phyloP scores from a whole-genome alignment of 2,113 vertebrate species.

The Prionailurus viverrinus region DNA sequence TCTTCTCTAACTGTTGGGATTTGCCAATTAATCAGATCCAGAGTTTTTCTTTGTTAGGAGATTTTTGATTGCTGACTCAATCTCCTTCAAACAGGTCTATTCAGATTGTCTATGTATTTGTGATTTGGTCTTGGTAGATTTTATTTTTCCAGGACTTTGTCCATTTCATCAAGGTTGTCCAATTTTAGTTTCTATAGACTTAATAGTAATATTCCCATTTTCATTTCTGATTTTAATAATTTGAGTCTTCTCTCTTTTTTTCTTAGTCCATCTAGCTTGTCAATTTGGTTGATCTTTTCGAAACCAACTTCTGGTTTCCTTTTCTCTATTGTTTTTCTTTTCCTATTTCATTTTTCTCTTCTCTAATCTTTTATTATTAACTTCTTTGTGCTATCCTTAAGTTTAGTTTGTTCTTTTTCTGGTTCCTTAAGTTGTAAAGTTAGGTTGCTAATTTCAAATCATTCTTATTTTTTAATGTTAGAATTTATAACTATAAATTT shows the following conservation, averaged over 20 bases:
- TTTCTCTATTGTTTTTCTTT: not conserved
- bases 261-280: not conserved
- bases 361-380: constrained; percentile 5
- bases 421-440: not conserved
- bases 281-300: not conserved
- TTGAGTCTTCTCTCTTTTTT: not conserved
- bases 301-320: not conserved
- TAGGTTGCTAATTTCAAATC: not conserved
- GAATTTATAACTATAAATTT: not conserved
- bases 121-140: not conserved
- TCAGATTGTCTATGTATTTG: not conserved
- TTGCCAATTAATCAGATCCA: not conserved
- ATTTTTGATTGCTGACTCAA: not conserved
- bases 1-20: not conserved
- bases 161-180: not conserved
- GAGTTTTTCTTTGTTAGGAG: not conserved
- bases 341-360: not conserved
- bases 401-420: not conserved
- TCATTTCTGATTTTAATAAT: constrained; percentile 1
- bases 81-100: not conserved
- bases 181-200: not conserved
- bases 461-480: not conserved
- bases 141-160: not conserved
- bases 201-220: not conserved
- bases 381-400: not conserved